Percentiles rank a stretch among this genome's conserved stretches.
These are phyloP conservation scores for Phyllostomus hastatus DNA, from an alignment of 2,113 vertebrate genomes.

Conservation along the genomic window DNA sequence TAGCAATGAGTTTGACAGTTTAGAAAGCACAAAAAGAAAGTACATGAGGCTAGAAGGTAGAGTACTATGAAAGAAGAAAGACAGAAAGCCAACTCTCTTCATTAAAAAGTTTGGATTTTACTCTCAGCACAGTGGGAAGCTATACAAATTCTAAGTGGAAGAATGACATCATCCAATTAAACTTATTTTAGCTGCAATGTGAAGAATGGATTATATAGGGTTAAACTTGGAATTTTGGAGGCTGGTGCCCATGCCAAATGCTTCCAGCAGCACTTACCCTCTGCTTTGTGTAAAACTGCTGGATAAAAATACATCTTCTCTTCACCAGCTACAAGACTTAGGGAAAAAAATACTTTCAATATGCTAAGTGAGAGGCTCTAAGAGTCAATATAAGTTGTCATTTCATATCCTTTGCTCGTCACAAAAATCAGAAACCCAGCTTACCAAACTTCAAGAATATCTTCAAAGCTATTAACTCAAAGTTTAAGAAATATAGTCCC, in stretches of 20 bases:
- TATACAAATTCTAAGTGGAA: neutral
- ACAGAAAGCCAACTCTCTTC: neutral
- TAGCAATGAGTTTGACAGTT: neutral
- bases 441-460: neutral
- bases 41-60: neutral
- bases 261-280: neutral
- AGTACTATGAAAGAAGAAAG: neutral
- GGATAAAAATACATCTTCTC: conserved; percentile 10
- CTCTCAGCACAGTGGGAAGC: neutral
- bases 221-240: neutral
- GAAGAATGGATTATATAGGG: neutral
- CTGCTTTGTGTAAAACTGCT: neutral
- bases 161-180: neutral
- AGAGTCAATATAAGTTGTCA: neutral
- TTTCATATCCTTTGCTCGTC: conserved; percentile 22
- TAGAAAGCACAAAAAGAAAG: neutral
- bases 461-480: conserved; percentile 10
- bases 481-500: neutral
- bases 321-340: neutral
- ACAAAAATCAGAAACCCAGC: neutral
- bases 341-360: neutral
- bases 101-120: conserved; percentile 16
- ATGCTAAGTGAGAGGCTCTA: neutral
- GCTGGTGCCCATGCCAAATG: neutral
- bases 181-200: conserved; percentile 1